phyloP scores from a whole-genome alignment of 2,113 vertebrate species.

The Saccopteryx bilineata region DNA sequence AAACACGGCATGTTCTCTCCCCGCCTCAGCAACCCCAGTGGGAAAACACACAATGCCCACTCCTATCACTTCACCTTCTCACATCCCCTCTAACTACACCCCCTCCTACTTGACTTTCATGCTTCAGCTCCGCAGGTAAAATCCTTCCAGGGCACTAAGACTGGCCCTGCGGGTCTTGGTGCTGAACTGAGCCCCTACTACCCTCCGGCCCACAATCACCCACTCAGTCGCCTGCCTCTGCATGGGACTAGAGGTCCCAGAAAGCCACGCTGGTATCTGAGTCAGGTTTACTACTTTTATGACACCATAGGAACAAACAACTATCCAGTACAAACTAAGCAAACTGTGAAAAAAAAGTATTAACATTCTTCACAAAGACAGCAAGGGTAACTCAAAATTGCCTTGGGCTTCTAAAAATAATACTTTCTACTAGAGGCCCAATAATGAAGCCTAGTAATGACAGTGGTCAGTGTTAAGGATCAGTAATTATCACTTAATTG shows the following conservation, averaged over 20 bases:
- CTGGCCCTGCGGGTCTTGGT: fast-evolving
- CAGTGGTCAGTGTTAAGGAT: background rate
- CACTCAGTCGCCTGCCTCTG: background rate
- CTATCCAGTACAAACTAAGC: background rate
- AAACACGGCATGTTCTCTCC: fast-evolving
- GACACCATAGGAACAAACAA: background rate
- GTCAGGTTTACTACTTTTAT: background rate
- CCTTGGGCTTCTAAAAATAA: background rate
- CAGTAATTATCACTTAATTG: background rate
- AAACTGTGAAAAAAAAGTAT: background rate
- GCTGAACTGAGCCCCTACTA: background rate
- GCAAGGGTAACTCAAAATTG: background rate
- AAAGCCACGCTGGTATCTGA: background rate
- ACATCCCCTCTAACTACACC: background rate
- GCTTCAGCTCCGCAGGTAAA: background rate
- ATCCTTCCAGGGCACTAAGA: background rate
- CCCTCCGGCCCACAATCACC: fast-evolving
- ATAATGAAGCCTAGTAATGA: background rate
- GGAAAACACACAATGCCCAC: background rate
- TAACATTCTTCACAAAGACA: background rate
- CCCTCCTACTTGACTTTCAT: background rate
- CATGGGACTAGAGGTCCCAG: background rate
- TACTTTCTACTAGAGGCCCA: background rate
- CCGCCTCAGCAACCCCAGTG: too few relatives aligned
- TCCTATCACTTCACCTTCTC: background rate